Evolutionary conservation across 2,888 invertebrate genomes (phyloP).

Genomic region (Siphlonurus alternatus): DNA sequence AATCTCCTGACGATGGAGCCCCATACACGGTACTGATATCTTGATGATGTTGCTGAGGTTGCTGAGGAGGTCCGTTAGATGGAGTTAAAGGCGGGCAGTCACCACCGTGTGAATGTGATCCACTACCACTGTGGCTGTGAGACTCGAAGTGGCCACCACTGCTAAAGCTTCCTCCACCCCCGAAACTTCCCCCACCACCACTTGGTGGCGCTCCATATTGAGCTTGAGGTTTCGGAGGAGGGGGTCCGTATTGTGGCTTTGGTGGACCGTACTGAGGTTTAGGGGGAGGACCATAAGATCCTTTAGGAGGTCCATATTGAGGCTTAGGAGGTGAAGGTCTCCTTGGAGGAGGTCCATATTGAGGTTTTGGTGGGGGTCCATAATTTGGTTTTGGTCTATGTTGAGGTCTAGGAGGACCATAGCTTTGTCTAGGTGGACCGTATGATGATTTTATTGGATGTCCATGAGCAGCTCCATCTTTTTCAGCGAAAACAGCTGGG

Average conservation of each 20-base stretch:
- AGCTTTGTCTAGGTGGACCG: not conserved
- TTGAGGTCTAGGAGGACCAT: not conserved
- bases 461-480: not conserved
- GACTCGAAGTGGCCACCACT: not conserved
- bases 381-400: not conserved
- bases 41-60: slow-evolving; percentile 3
- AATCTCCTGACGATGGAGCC: not conserved
- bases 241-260: not conserved
- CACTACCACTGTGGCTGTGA: not conserved
- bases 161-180: too few relatives aligned
- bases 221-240: not conserved
- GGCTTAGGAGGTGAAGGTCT: not conserved
- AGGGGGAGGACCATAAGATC: not conserved
- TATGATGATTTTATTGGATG: not conserved
- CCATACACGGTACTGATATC: not conserved
- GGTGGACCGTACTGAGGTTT: not conserved
- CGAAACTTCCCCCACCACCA: too few relatives aligned
- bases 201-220: not conserved
- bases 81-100: not conserved
- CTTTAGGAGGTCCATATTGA: not conserved
- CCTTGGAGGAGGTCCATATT: not conserved
- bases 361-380: not conserved
- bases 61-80: slow-evolving; percentile 1
- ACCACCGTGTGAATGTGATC: not conserved
- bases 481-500: not conserved